Conservation (phyloP, 1,140 invertebrate genomes). For the Cotesia vestalis region DNA sequence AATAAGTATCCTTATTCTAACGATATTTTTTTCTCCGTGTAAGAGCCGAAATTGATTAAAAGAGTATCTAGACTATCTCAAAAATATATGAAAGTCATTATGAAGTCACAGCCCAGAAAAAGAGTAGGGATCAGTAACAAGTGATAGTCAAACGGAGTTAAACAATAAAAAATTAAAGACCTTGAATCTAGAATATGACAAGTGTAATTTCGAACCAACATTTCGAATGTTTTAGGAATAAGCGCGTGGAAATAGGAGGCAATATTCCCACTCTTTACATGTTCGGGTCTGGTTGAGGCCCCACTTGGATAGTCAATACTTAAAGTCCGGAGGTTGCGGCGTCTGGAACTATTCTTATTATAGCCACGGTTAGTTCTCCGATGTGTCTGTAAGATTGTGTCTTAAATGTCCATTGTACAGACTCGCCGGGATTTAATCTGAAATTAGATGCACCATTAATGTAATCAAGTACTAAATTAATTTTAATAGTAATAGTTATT, state of each 20-base stretch:
- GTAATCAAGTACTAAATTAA: no score
- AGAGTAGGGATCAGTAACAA: no score
- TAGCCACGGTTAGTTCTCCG: slow-evolving; percentile 49
- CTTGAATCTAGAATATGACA: slow-evolving; percentile 19
- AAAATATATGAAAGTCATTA: background rate
- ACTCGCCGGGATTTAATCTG: slow-evolving; percentile 13
- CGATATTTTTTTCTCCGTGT: no score
- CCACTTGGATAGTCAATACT: slow-evolving; percentile 62
- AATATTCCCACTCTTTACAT: slow-evolving; percentile 42
- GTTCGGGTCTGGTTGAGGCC: slow-evolving; percentile 45
- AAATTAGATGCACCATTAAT: slow-evolving; percentile 14
- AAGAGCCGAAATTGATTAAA: background rate
- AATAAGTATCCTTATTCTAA: no score
- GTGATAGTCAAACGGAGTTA: background rate
- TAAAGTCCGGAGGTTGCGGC: slow-evolving; percentile 55
- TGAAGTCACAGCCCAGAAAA: background rate
- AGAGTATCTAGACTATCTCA: background rate
- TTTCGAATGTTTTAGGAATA: slow-evolving; percentile 16
- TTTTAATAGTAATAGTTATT: no score
- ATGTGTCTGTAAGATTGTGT: slow-evolving; percentile 39
- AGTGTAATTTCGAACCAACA: background rate
- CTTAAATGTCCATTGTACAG: slow-evolving; percentile 32
- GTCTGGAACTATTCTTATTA: slow-evolving; percentile 61
- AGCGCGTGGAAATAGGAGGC: background rate
- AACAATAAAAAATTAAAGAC: background rate